Conservation (phyloP, 2,797 vertebrate species). For the Eidolon dupreanum region DNA sequence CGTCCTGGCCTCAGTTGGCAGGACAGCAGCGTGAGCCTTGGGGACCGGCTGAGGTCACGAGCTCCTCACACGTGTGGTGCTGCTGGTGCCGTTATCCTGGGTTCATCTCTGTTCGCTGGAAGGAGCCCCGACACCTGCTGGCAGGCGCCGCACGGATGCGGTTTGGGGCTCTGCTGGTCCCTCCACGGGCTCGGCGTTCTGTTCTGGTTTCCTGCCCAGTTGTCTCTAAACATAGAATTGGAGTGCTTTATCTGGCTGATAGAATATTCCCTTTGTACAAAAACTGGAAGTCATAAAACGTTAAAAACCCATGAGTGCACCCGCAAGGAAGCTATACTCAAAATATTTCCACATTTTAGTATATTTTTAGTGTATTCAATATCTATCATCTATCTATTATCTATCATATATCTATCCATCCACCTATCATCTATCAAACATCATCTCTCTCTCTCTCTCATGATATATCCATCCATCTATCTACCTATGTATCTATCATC, state of each 20-base stretch:
- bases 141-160: not conserved
- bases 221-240: not conserved
- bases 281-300: not conserved
- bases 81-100: no score
- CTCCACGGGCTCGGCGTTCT: not conserved
- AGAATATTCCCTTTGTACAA: constrained; percentile 17
- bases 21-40: not conserved
- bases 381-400: not conserved
- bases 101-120: not conserved
- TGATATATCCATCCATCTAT: not conserved
- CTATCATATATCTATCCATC: no score
- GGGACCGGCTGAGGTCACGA: not conserved
- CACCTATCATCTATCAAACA: not conserved
- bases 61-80: not conserved
- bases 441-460: no score
- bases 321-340: not conserved
- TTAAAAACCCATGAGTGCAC: not conserved
- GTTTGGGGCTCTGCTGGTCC: not conserved
- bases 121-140: not conserved
- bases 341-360: not conserved
- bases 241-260: not conserved
- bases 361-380: not conserved
- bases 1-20: not conserved
- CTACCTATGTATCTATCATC: not conserved
- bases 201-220: not conserved